phyloP scores from a whole-genome alignment of 2,113 vertebrate species.

The Mormoops blainvillei region DNA sequence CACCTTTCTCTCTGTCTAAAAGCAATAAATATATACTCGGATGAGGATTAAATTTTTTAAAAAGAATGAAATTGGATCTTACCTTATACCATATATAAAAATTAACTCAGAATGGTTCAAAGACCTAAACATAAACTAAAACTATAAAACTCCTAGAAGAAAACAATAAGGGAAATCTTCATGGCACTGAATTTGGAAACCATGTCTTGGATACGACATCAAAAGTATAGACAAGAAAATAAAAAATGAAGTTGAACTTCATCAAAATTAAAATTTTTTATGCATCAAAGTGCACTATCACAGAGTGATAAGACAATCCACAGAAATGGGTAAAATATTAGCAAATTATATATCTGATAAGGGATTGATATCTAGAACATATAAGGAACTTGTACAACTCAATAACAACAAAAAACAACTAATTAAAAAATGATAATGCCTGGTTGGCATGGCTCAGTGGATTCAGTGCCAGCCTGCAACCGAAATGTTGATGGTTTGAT shows the following conservation, averaged over 20 bases:
- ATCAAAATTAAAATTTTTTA: neutral
- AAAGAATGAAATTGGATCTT: too few relatives aligned
- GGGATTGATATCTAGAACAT: neutral
- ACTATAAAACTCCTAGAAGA: neutral
- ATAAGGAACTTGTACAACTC: neutral
- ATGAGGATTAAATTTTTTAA: too few relatives aligned
- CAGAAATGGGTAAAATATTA: neutral
- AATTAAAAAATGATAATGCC: neutral
- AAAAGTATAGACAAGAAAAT: neutral
- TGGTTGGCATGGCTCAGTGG: too few relatives aligned
- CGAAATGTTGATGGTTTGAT: too few relatives aligned
- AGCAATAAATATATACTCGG: too few relatives aligned
- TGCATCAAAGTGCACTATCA: neutral
- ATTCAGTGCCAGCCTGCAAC: too few relatives aligned
- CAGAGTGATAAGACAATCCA: neutral
- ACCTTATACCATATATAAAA: neutral
- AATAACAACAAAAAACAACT: neutral
- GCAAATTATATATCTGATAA: neutral
- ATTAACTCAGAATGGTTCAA: neutral
- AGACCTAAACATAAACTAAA: neutral
- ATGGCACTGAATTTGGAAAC: neutral
- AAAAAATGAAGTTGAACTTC: neutral
- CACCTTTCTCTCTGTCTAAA: too few relatives aligned
- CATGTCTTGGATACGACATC: neutral
- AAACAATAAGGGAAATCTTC: neutral